Evolutionary conservation across 1,140 invertebrate species (phyloP), one percentile per base, ranked within the genome.

Genomic region (Ctenoplectra terminalis): DNA sequence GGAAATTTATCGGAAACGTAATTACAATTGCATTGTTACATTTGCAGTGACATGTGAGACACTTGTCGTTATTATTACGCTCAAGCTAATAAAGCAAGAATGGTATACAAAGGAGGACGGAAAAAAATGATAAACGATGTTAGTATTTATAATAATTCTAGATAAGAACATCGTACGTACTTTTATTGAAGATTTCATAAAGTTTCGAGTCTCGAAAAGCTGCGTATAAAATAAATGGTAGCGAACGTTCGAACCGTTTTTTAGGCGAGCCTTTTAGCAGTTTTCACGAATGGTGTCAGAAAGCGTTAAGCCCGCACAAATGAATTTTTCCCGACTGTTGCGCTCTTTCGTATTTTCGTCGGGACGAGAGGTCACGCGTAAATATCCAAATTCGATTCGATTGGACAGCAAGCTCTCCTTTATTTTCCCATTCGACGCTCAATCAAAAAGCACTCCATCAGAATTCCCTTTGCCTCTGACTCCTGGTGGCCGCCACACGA

Each of bases 401-500:
- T 80, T 54, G 69, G 37, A 73, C 77, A 63, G 46, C 63, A 20
- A 46, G 11, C 37, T 46, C 46, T 46, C 58, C 48, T 80, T 54
- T 52, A 73, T 73, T 73, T 48, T 50, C 46, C 56, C 56, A 29
- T 43, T 54, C 69, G 46, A 34, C 58, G 46, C 26, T 73, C 77
- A 73, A 80, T 80, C 77, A 73, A 73, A 73, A 80, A 73, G 58
- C 77, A 63, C 77, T 80, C 70, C 5, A 63, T 73, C 77, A n/a
- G 70, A 73, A 64, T 73, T 80, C 70, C 77, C 56, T 80, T 80
- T 73, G 58, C 56, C 77, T 60, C n/a, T 60, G 54, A 31, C 37
- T 73, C 34, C 70, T 52, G 46, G 56, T 73, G 48, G 54, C 66
- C 77, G 46, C 50, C 17, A n/a, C 58, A 31, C 69, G 77, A 80